Conservation (phyloP, 1,140 invertebrate species). For the Bicyclus anynana region DNA sequence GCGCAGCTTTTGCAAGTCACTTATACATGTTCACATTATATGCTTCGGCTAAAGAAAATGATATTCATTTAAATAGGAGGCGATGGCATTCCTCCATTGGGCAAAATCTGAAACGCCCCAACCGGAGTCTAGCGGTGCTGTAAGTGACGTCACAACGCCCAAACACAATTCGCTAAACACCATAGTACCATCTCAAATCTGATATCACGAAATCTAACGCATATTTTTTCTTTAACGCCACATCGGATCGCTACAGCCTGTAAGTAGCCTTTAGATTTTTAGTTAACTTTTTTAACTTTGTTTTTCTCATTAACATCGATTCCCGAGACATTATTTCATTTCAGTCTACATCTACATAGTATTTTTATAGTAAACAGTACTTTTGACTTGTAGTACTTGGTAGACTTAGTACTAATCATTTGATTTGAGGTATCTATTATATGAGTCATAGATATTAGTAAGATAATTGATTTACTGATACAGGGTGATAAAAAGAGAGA, state of each 20-base stretch:
- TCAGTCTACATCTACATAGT: slow-evolving; percentile 5
- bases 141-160: slow-evolving; percentile 70
- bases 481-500: slow-evolving; percentile 90
- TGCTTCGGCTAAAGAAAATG: slow-evolving; percentile 57
- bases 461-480: slow-evolving; percentile 12
- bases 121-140: slow-evolving; percentile 67
- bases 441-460: not conserved
- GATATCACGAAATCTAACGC: slow-evolving; percentile 72
- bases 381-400: slow-evolving; percentile 1
- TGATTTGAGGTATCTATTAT: not conserved
- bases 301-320: slow-evolving; percentile 7
- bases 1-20: slow-evolving; percentile 37
- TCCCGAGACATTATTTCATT: slow-evolving; percentile 8
- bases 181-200: slow-evolving; percentile 56
- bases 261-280: slow-evolving; percentile 55
- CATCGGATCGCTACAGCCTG: slow-evolving; percentile 69
- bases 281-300: slow-evolving; percentile 15
- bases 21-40: slow-evolving; percentile 24
- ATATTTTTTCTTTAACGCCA: slow-evolving; percentile 70
- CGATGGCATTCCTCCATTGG: slow-evolving; percentile 70
- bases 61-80: slow-evolving; percentile 67
- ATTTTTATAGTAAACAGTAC: not conserved
- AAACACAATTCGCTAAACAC: slow-evolving; percentile 53
- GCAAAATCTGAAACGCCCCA: slow-evolving; percentile 62
- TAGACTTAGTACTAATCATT: not conserved